Evolutionary conservation across 2,113 vertebrate species (phyloP), one percentile per base, ranked within the genome.

Genomic region (Chascanopsetta lugubris): DNA sequence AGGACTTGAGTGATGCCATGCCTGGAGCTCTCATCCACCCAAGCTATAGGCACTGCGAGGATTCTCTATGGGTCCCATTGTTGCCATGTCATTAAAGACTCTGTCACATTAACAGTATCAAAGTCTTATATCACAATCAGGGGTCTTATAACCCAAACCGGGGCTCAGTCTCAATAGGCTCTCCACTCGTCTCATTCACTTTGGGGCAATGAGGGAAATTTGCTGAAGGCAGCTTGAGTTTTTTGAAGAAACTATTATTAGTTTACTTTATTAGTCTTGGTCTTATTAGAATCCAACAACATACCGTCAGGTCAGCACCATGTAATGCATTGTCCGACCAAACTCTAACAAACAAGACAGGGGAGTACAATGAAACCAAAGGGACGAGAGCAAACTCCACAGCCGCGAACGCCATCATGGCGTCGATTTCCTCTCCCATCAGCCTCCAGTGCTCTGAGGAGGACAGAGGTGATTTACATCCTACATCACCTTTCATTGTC

Each of bases 401-500:
- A 65, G 48, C 55, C 48, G 36, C 3, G 59, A 17, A 42, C n/a
- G 38, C 38, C 38, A 11, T 42, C 38, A 42, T 11, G 38, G 17
- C 57, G 70, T 56, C 69, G n/a, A 75, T 84, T 89, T 82, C 77
- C 68, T 77, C 72, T 82, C 60, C 68, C 64, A 75, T 85, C 84
- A 85, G 85, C 80, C 65, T 48, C 76, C 32, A 36, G 38, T 64
- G 72, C 61, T 70, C 34, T 29, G 36, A 63, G 53, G 59, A 63
- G 65, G 61, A 58, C 82, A 72, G 61, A 63, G 75, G 82, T 82
- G 79, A 87, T 91, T 91, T 89, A 91, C 87, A 88, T 86, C 77
- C 79, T 43, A 64, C 87, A 86, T 88, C 85, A 87, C 71, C 49
- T 85, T 70, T 76, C 69, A 83, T 90, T 82, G 84, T 88, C 87